These are phyloP conservation scores for Eubasilissa splendida DNA, from an alignment of 2,888 invertebrate species.

Conservation along the genomic window DNA sequence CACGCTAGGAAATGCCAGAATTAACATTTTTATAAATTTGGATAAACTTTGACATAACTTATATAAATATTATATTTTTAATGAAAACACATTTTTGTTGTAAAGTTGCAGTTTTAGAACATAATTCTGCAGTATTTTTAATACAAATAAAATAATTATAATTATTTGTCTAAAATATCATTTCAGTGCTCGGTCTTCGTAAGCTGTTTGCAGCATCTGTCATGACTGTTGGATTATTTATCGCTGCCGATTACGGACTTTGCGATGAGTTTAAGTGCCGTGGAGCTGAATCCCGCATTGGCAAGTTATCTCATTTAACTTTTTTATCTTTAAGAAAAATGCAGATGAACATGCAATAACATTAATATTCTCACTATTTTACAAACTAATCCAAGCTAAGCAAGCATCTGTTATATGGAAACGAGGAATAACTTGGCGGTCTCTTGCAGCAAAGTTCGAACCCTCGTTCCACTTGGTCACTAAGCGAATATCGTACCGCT, in stretches of 20 bases:
- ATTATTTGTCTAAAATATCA: neutral
- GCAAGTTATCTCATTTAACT: conserved; percentile 59
- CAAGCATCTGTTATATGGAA: neutral
- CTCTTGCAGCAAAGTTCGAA: no score
- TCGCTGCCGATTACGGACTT: conserved; percentile 75
- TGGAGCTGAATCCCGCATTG: conserved; percentile 67
- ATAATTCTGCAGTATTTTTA: no score
- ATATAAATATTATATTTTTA: no score
- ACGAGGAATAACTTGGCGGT: no score
- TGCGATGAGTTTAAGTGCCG: conserved; percentile 76
- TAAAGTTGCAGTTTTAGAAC: no score
- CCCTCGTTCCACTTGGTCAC: no score
- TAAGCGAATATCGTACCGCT: no score
- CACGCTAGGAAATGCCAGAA: no score
- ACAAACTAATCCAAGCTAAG: neutral
- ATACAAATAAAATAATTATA: neutral
- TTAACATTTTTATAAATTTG: no score
- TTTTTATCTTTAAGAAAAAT: neutral
- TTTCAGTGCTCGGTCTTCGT: conserved; percentile 74
- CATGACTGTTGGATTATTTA: conserved; percentile 75
- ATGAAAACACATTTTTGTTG: no score
- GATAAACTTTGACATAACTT: no score
- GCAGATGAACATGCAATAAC: neutral
- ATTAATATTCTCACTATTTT: no score
- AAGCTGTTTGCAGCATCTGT: conserved; percentile 74